phyloP scores from a whole-genome alignment of 1,140 invertebrate species.

The Sinella curviseta region DNA sequence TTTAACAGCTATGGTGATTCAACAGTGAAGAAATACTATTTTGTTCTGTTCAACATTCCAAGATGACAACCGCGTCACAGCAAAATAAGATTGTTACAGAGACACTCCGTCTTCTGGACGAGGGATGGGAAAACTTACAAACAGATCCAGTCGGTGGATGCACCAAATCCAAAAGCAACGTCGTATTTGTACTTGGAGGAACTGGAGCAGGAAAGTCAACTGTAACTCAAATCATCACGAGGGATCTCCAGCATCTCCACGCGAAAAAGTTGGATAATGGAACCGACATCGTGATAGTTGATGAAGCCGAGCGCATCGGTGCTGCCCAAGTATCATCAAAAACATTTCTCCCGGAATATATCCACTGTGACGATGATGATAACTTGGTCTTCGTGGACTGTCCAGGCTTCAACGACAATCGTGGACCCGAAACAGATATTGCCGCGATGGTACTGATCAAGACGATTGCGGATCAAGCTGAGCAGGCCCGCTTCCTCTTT shows the following conservation, averaged over 20 bases:
- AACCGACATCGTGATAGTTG: not conserved
- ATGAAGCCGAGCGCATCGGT: not conserved
- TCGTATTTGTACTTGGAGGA: not conserved
- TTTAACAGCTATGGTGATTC: too few relatives aligned
- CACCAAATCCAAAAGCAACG: not conserved
- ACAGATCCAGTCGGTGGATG: not conserved
- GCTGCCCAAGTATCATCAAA: not conserved
- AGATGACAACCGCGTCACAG: not conserved
- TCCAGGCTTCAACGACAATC: slow-evolving; percentile 16
- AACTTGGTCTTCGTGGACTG: not conserved
- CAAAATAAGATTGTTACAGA: not conserved
- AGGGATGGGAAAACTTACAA: not conserved
- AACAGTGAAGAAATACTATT: too few relatives aligned
- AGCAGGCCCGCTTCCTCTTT: not conserved
- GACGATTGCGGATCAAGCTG: not conserved
- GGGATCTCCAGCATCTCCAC: not conserved
- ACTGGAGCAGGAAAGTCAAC: not conserved
- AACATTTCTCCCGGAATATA: not conserved
- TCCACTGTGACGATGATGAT: not conserved
- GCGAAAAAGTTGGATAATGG: not conserved
- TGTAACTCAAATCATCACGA: not conserved
- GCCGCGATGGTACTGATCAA: not conserved
- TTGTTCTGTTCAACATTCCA: too few relatives aligned
- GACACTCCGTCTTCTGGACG: not conserved
- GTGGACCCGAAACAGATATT: not conserved